Base-by-base conservation (phyloP, 2,113 vertebrate genomes). In the Emydocephalus ijimae region DNA sequence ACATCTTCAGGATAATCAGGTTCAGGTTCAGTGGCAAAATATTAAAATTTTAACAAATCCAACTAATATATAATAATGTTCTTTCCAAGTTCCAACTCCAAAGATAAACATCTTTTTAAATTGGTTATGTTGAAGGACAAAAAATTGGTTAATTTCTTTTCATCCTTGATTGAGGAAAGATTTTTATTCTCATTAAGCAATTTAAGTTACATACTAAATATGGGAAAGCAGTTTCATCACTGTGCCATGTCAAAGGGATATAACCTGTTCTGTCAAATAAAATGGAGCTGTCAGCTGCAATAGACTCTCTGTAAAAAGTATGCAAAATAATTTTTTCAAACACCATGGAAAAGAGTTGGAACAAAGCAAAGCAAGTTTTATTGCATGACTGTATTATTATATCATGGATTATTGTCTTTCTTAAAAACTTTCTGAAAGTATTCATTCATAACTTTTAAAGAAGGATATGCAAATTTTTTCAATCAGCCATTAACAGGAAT, bases 391-490 rank as follows among this genome's bases (percentile, higher is more conserved):
- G 29, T 88, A 55, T 56, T 50, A 52, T 23, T 91, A 18, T 23
- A 90, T 88, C 93, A 96, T 45, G 94, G 24, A 92, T 94, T 95
- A 90, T 92, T 74, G 93, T 81, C 34, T 81, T 39, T 81, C 18
- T 81, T 81, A 81, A 93, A 95, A 95, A 90, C 55, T 56, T 56
- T 34, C 0, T 34, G 92, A 95, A 94, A 93, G 87, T 94, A 95
- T 94, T 93, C 93, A 97, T 90, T 94, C 91, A 95, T 95, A 57
- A 93, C 56, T 97, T 97, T 97, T 97, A 97, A 97, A 97, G 90
- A 97, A 96, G 29, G 93, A 43, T 96, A 96, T 93, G 95, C 93
- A 94, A 96, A 97, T 96, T 69, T 87, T 93, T 96, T 95, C 92
- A 88, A 96, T 95, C 91, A 96, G 90, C 95, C 95, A 69, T 95